Evolutionary conservation across 2,113 vertebrate genomes (phyloP).

Genomic region (Mesitornis unicolor): DNA sequence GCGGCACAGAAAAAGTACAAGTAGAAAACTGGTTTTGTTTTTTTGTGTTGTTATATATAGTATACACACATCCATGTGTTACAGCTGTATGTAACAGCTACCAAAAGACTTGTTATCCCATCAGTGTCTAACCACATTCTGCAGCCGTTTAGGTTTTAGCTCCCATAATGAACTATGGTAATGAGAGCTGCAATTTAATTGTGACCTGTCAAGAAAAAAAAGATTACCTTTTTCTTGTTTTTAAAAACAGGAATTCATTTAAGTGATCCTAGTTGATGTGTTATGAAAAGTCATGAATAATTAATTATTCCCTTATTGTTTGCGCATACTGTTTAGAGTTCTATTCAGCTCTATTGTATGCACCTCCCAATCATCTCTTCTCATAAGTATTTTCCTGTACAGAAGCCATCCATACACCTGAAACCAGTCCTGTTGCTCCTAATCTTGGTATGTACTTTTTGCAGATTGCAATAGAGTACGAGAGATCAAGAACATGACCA

Average conservation of each 20-base stretch:
- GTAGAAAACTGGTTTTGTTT: fast-evolving
- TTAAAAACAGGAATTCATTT: not conserved
- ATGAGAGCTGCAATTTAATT: not conserved
- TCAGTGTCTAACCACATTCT: not conserved
- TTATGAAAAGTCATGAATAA: not conserved
- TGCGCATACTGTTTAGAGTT: not conserved
- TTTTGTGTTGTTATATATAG: not conserved
- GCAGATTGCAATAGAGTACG: not conserved
- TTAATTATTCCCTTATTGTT: not conserved
- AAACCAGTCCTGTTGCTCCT: not conserved
- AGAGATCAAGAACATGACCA: not conserved
- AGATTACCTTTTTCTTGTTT: not conserved
- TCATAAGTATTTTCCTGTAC: not conserved
- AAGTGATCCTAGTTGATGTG: not conserved
- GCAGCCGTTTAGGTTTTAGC: not conserved
- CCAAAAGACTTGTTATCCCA: not conserved
- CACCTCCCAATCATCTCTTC: not conserved
- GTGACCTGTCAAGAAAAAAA: not conserved
- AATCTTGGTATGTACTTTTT: not conserved
- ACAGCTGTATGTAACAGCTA: not conserved
- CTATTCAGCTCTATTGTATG: not conserved
- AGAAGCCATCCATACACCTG: not conserved
- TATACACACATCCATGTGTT: not conserved
- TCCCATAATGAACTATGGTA: not conserved
- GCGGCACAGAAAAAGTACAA: not conserved